These are phyloP conservation scores for Dendropsophus ebraccatus DNA, from an alignment of 2,113 vertebrate genomes.

Conservation along the genomic window DNA sequence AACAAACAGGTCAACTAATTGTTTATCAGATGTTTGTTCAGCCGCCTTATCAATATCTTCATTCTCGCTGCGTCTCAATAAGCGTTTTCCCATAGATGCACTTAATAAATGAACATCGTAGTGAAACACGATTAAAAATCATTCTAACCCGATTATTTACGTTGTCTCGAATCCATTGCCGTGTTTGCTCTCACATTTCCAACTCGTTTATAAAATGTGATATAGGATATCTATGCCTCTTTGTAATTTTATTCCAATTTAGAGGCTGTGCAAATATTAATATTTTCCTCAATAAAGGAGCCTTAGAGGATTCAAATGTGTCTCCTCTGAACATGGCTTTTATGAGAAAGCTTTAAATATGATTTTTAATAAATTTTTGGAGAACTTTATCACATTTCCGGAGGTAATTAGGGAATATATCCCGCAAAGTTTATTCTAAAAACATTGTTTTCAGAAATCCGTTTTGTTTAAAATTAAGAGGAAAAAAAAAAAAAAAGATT, in stretches of 20 bases:
- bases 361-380: conserved; percentile 90
- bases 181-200: conserved; percentile 79
- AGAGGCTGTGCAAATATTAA: conserved; percentile 83
- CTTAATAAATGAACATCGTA: conserved; percentile 76
- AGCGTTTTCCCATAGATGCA: conserved; percentile 65
- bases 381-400: conserved; percentile 81
- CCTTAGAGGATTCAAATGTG: conserved; percentile 78
- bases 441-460: conserved; percentile 69
- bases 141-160: conserved; percentile 78
- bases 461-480: conserved; percentile 76
- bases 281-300: conserved; percentile 88
- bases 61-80: conserved; percentile 42
- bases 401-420: conserved; percentile 77
- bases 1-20: conserved; percentile 45
- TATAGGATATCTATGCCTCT: conserved; percentile 75
- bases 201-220: conserved; percentile 80
- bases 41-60: conserved; percentile 51
- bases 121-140: conserved; percentile 77
- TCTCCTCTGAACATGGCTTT: conserved; percentile 79
- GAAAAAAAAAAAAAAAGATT: conserved; percentile 64
- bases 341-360: conserved; percentile 82
- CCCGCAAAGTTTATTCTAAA: conserved; percentile 80
- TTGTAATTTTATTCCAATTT: conserved; percentile 87
- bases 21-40: conserved; percentile 41
- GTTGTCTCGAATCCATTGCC: conserved; percentile 80